Conservation (phyloP, 2,888 invertebrate genomes). For the Aphrophora alni region DNA sequence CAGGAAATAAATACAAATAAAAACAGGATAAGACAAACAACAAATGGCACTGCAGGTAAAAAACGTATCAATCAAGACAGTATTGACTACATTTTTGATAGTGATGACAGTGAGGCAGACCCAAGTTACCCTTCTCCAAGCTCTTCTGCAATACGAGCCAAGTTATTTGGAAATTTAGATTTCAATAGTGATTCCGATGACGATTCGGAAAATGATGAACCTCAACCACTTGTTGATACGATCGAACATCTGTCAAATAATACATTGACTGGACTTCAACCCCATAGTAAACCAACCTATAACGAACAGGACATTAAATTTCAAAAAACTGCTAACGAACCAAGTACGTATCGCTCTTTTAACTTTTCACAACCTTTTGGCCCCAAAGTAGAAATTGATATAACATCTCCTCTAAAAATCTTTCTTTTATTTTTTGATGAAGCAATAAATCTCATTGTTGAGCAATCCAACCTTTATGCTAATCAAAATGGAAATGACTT, state of each 20-base stretch:
- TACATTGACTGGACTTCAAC: too few relatives aligned
- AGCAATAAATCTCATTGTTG: neutral
- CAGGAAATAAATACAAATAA: neutral
- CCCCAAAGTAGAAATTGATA: neutral
- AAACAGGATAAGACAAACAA: neutral
- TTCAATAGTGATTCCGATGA: neutral
- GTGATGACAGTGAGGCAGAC: neutral
- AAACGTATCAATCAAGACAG: neutral
- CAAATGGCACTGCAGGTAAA: neutral
- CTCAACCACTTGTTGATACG: too few relatives aligned
- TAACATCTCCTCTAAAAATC: neutral
- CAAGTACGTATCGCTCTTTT: neutral
- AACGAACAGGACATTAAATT: neutral
- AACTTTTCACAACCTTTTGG: neutral
- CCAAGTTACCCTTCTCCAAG: neutral
- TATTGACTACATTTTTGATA: neutral
- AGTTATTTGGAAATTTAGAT: neutral
- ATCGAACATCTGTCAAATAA: too few relatives aligned
- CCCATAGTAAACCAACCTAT: too few relatives aligned
- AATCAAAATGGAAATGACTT: neutral
- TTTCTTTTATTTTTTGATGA: neutral
- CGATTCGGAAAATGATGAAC: neutral
- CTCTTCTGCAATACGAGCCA: neutral
- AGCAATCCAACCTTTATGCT: neutral
- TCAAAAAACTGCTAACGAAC: neutral